These are phyloP conservation scores for Philereme transversata DNA, from an alignment of 2,888 invertebrate genomes.

Conservation along the genomic window DNA sequence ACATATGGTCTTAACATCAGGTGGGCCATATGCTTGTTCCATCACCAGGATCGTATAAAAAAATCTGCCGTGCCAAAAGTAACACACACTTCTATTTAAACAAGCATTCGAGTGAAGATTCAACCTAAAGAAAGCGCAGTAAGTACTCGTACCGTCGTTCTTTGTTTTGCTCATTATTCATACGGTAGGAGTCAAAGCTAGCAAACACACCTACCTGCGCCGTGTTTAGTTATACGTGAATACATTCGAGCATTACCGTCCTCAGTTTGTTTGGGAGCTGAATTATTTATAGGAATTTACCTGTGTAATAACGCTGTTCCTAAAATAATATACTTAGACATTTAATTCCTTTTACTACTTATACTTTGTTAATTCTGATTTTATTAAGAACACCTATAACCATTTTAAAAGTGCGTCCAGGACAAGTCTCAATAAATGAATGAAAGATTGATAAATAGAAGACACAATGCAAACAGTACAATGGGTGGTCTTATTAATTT, in stretches of 20 bases:
- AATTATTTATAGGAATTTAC: slow-evolving; percentile 20
- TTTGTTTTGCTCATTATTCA: slow-evolving; percentile 18
- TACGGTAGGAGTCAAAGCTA: slow-evolving; percentile 14
- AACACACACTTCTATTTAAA: too few species aligned
- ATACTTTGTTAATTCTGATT: not conserved
- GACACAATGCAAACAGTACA: too few species aligned
- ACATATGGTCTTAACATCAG: too few species aligned
- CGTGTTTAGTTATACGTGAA: slow-evolving; percentile 14
- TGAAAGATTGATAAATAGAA: too few species aligned
- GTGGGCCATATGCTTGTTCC: too few species aligned
- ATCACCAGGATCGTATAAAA: too few species aligned
- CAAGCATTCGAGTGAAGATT: too few species aligned
- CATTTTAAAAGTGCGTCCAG: too few species aligned
- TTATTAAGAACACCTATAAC: too few species aligned
- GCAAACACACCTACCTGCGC: slow-evolving; percentile 15
- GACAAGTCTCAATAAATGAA: too few species aligned
- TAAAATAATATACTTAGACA: not conserved
- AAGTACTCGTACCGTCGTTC: not conserved
- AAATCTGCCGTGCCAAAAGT: too few species aligned
- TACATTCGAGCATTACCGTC: slow-evolving; percentile 16
- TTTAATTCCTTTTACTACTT: not conserved
- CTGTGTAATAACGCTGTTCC: slow-evolving; percentile 7
- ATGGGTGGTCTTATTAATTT: too few species aligned
- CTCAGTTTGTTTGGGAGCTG: slow-evolving; percentile 12
- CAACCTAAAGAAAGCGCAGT: not conserved